Base-by-base conservation (phyloP, 2,888 invertebrate genomes). In the Atherix ibis region DNA sequence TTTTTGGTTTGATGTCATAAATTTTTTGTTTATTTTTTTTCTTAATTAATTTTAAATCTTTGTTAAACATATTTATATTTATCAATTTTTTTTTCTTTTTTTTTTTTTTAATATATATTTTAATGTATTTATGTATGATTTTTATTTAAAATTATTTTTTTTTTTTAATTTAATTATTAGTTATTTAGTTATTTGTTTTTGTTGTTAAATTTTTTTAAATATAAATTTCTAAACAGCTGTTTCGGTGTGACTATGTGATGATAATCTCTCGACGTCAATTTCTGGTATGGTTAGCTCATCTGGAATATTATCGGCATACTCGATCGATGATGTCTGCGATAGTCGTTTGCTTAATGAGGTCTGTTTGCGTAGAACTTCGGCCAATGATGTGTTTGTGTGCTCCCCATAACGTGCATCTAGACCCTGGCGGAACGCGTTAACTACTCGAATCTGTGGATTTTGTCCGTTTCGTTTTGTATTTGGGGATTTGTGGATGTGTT, bases 401-500 rank as follows among this genome's bases (percentile, higher is more conserved):
- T 87, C 87, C 67, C 88, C 84, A 60, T 76, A 79, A 59, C 89
- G 83, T 64, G 88, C 78, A 71, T 94, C 94, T 69, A 95, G 78
- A 67, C 95, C 95, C 77, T 94, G 92, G 68, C 97, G 94, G 79
- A 97, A 98, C 71, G 97, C 97, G 74, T 97, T 97, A 71, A 98
- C 95, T 73, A 97, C 97, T 73, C 97, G 94, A 68, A 97, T 97
- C 97, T 97, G 83, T 67, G 72, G 71, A 62, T 56, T 54, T 63
- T 53, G 48, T 41, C 40, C 26, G 18, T 27, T 18, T 18, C 9
- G 14, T 28, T 28, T 28, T 3, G 4, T 2, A 4, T 12, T 28
- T 27, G 34, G 13, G 12, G 17, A 12, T 18, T 16, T 18, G 24
- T 34, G 22, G 29, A 12, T 10, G 18, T 26, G 9, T 31, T 2